Evolutionary conservation across 2,113 vertebrate species (phyloP), one percentile per base, ranked within the genome.

Genomic region (Proterorhinus semilunaris): DNA sequence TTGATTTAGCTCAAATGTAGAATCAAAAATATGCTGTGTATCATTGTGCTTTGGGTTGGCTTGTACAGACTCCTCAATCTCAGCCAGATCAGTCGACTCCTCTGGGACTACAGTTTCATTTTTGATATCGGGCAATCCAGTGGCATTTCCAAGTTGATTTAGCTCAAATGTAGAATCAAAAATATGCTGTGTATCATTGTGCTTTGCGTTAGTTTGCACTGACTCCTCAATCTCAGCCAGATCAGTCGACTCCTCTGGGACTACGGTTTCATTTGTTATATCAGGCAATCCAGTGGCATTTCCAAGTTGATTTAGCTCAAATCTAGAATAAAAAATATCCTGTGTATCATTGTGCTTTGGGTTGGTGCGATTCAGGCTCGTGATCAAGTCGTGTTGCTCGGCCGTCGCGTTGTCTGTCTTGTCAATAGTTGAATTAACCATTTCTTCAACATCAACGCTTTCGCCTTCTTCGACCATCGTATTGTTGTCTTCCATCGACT

Each of bases 151-250:
- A 66, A 62, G 48, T 44, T 82, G 84, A 58, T 79, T 75, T 3
- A 79, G 76, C 59, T 81, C 74, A 66, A 84, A 62, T 51, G 77
- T 86, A 36, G 83, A 57, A 70, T 76, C 90, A 2, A 66, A 49
- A 67, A 1, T 81, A 12, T 66, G 62, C 9, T 47, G 21, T 27
- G 69, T 69, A 46, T 80, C 66, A 52, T 52, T 42, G 27, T 58
- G 55, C 36, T 11, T 58, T 12, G 27, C 3, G 11, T 21, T 13
- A 21, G 12, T 15, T 21, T 21, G 21, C 8, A 52, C 45, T 17
- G 10, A 67, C 7, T 57, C 75, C 11, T 17, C 66, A 7, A 7
- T 62, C 13, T 74, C 79, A 5, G 68, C 53, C 21, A 63, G 45
- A 6, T 68, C 64, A 46, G 27, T 36, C 27, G 63, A 61, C 36